These are phyloP conservation scores for Rhodinocichla rosea DNA, from an alignment of 2,113 vertebrate species.

Conservation along the genomic window DNA sequence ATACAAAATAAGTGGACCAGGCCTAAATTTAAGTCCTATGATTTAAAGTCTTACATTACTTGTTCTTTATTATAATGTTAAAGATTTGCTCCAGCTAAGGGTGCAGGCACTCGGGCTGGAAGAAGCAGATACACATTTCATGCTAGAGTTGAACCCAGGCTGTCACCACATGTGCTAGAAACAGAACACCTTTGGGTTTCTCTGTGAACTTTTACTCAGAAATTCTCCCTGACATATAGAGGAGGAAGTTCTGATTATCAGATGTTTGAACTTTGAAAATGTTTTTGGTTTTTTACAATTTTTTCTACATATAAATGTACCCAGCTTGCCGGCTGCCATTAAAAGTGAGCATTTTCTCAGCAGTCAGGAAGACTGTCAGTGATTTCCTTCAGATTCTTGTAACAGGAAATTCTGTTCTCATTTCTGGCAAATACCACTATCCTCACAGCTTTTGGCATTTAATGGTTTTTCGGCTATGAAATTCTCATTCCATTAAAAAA, in stretches of 20 bases:
- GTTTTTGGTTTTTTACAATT: neutral
- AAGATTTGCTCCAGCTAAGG: neutral
- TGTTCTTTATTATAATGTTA: neutral
- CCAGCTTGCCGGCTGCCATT: neutral
- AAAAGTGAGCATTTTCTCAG: neutral
- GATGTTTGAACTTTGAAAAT: neutral
- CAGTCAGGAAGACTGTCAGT: neutral
- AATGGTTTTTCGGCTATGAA: neutral
- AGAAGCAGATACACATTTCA: neutral
- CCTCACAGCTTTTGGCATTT: neutral
- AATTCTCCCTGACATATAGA: neutral
- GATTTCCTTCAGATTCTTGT: neutral
- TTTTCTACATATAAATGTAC: neutral
- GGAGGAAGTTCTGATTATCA: neutral
- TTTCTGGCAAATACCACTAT: neutral
- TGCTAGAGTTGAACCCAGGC: neutral
- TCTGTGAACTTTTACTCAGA: neutral
- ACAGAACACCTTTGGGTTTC: neutral
- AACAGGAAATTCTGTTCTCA: neutral
- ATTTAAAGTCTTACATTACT: neutral
- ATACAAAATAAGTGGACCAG: rapidly evolving
- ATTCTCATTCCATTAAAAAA: neutral
- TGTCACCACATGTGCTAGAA: neutral
- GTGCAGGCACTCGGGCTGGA: neutral
- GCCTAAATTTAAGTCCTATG: neutral